Percentiles rank a stretch among this genome's conserved stretches.
Evolutionary conservation across 2,888 invertebrate species (phyloP).

Genomic region (Plebejus anna): DNA sequence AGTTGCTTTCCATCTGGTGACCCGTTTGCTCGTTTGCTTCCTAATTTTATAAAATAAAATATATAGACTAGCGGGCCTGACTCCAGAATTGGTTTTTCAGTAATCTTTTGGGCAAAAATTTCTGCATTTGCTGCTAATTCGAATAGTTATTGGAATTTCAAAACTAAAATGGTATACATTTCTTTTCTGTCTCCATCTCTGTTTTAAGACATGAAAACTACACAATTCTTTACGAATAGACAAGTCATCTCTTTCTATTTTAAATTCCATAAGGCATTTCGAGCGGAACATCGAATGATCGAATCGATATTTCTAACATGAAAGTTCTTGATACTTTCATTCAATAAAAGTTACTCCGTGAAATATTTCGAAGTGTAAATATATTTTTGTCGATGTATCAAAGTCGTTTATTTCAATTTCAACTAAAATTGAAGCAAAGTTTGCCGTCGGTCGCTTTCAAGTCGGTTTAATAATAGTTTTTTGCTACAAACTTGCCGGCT

Average conservation of each 20-base stretch:
- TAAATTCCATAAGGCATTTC: neutral
- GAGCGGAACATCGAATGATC: neutral
- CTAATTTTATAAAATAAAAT: too few relatives aligned
- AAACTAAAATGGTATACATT: too few relatives aligned
- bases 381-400: conserved; percentile 1
- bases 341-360: conserved; percentile 2
- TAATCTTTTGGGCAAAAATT: too few relatives aligned
- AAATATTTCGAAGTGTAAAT: neutral
- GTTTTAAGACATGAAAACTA: too few relatives aligned
- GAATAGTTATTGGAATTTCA: too few relatives aligned
- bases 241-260: neutral
- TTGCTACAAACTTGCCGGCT: conserved; percentile 2
- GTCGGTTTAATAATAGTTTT: conserved; percentile 13
- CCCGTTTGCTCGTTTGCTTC: too few relatives aligned
- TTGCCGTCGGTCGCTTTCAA: conserved; percentile 11
- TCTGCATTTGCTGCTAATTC: too few relatives aligned
- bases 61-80: too few relatives aligned
- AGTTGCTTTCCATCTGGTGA: too few relatives aligned
- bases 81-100: too few relatives aligned
- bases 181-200: too few relatives aligned
- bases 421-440: conserved; percentile 14
- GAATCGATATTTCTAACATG: neutral
- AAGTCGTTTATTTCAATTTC: conserved; percentile 16
- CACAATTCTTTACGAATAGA: neutral
- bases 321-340: conserved; percentile 7